Percentiles rank a stretch among this genome's conserved stretches.
These are phyloP conservation scores for Fulica atra DNA, from an alignment of 2,113 vertebrate species.

Conservation along the genomic window DNA sequence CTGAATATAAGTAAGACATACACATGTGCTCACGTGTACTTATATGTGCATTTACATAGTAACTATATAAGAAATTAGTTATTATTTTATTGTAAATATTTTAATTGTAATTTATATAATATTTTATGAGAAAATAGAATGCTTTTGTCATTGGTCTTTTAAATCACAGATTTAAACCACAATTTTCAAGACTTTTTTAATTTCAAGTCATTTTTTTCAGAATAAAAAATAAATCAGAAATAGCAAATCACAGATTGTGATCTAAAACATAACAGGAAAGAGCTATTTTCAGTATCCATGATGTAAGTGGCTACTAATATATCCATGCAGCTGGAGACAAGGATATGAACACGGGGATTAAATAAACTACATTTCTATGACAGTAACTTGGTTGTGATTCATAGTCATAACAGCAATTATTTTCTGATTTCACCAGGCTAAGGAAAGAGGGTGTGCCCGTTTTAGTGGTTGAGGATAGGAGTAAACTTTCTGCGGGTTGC, in stretches of 20 bases:
- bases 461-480: not conserved
- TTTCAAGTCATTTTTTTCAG: not conserved
- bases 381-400: slow-evolving; percentile 8
- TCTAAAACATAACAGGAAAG: slow-evolving; percentile 44
- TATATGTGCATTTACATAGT: not conserved
- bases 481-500: not conserved
- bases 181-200: not conserved
- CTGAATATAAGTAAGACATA: not conserved
- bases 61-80: not conserved
- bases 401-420: not conserved
- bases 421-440: not conserved
- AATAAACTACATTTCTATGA: not conserved
- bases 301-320: slow-evolving; percentile 39
- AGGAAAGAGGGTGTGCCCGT: not conserved
- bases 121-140: not conserved
- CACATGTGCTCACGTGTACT: not conserved
- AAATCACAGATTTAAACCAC: not conserved
- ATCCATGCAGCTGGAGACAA: not conserved
- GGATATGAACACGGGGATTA: not conserved
- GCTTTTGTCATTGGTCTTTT: not conserved
- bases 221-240: not conserved
- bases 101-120: not conserved
- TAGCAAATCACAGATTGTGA: not conserved
- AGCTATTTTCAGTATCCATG: not conserved
- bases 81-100: not conserved